phyloP scores from a whole-genome alignment of 2,797 vertebrate genomes.

The Falco cherrug region DNA sequence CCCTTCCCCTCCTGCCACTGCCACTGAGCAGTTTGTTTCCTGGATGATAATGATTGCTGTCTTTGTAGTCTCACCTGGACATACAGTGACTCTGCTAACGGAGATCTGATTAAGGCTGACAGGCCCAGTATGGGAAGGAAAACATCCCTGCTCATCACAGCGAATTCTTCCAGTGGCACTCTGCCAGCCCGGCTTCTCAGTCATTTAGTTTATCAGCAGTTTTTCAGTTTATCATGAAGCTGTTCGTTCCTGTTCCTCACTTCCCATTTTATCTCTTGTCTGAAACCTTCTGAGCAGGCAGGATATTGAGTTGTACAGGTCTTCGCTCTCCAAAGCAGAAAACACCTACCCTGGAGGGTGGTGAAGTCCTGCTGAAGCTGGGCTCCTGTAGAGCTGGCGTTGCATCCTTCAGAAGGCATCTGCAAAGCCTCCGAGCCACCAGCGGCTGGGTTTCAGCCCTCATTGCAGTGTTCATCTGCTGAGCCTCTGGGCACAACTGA shows the following conservation, averaged over 20 bases:
- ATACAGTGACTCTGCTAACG: not conserved
- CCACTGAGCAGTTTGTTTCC: not conserved
- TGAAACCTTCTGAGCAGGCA: not conserved
- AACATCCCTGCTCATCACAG: not conserved
- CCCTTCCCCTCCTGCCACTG: not conserved
- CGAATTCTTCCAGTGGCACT: not conserved
- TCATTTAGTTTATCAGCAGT: conserved; percentile 3
- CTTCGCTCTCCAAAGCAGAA: not conserved
- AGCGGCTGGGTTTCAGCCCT: not conserved
- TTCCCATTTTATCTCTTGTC: not conserved
- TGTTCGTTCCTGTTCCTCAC: not conserved
- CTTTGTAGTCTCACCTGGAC: conserved; percentile 9
- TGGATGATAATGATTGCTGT: not conserved
- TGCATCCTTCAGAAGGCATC: not conserved
- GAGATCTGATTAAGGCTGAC: conserved; percentile 40
- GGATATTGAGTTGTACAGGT: not conserved
- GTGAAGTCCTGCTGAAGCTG: not conserved
- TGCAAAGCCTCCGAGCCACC: not conserved
- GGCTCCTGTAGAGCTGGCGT: not conserved
- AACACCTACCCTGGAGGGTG: not conserved
- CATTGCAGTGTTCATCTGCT: not conserved
- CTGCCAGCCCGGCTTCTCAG: not conserved
- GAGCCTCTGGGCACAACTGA: not conserved
- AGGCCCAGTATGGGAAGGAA: not conserved
- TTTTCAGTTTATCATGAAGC: conserved; percentile 9